Evolutionary conservation across 2,797 vertebrate species (phyloP), one percentile per base, ranked within the genome.

Genomic region (Pseudomugil gertrudae): DNA sequence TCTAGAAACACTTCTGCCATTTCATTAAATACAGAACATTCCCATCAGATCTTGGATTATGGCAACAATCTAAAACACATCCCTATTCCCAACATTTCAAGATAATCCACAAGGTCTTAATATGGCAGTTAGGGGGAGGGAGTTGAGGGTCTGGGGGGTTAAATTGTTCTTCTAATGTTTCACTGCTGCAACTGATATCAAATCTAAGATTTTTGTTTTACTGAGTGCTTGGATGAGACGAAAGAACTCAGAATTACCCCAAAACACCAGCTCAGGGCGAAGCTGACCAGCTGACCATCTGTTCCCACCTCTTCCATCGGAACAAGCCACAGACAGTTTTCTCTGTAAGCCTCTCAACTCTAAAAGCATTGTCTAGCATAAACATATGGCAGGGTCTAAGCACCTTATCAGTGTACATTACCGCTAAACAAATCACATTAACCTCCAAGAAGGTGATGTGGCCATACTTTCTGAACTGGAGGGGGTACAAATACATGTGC

Each of bases 331-430:
- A 89, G 89, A 90, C 90, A 83, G 77, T 67, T 79, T 76, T 59
- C 81, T 59, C 59, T 53, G 23, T 92, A 92, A 93, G 89, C 90
- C 84, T 78, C 84, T 87, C 81, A 84, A 38, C 54, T 79, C 84
- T 70, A 67, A 86, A 81, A 82, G 87, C 83, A 87, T 70, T 73
- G 85, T 90, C 91, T 90, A 66, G 72, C 70, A 56, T 63, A 72
- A 89, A 83, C 94, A 95, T 93, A 94, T 94, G 94, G 88, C 72
- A 2, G 56, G 36, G 72, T 59, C 83, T 92, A 93, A 94, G 89
- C 84, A 84, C 87, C 84, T 92, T 93, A 92, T 90, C 81, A 90
- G 91, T 91, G 87, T 91, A 79, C 80, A 87, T 93, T 91, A 89
- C 91, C 80, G 66, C 47, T 5, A 79, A 67, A 72, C 87, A 90